Conservation (phyloP, 2,113 vertebrate species). For the Pseudonaja textilis region DNA sequence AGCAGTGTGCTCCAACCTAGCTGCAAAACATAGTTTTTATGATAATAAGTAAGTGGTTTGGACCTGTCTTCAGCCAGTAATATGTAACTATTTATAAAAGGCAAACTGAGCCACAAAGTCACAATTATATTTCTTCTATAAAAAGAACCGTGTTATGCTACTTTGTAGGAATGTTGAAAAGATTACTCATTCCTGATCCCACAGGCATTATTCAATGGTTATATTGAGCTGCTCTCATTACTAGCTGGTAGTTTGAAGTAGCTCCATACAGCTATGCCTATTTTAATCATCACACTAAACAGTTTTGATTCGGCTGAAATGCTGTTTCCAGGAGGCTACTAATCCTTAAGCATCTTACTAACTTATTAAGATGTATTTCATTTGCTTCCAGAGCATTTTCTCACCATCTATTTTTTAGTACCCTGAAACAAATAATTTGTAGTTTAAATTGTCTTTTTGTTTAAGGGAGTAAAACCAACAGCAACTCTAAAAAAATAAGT, state of each 20-base stretch:
- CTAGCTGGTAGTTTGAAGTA: neutral
- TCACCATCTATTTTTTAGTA: neutral
- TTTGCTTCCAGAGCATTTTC: neutral
- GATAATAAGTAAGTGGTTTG: slow-evolving; percentile 84
- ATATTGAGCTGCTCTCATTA: neutral
- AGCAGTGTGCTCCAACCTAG: slow-evolving; percentile 82
- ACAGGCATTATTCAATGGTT: neutral
- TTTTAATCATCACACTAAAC: neutral
- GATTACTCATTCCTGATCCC: neutral
- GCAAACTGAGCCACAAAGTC: neutral
- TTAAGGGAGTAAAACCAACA: neutral
- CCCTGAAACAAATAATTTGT: neutral
- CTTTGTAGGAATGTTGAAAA: neutral
- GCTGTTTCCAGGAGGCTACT: neutral
- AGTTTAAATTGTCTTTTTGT: neutral
- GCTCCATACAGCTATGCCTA: neutral
- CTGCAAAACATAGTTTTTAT: slow-evolving; percentile 83
- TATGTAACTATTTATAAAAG: neutral
- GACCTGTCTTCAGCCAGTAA: slow-evolving; percentile 20
- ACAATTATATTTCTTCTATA: neutral
- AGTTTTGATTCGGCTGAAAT: neutral
- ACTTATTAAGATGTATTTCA: neutral
- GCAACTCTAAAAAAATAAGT: neutral
- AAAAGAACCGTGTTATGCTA: neutral
- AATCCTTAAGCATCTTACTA: neutral